phyloP scores from a whole-genome alignment of 30 jellyfish, hydroid and myxozoan genomes.

The Calvadosia cruxmelitensis region DNA sequence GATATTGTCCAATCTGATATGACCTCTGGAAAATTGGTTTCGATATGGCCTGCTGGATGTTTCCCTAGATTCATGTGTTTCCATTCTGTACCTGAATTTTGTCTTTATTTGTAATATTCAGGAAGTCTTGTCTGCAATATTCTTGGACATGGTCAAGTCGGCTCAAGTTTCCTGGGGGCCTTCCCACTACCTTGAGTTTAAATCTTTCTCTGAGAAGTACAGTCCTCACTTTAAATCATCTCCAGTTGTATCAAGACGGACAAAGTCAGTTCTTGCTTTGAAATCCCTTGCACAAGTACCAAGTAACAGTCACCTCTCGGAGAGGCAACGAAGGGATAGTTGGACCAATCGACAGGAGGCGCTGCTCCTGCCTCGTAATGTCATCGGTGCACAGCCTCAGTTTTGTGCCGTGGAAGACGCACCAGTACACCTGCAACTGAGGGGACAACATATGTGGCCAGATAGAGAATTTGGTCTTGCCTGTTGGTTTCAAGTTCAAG shows the following conservation, averaged over 20 bases:
- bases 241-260: slow-evolving; percentile 22
- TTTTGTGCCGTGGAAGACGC: slow-evolving; percentile 54
- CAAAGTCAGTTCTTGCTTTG: slow-evolving; percentile 53
- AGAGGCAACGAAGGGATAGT: slow-evolving; percentile 11
- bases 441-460: slow-evolving; percentile 74
- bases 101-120: slow-evolving; percentile 7
- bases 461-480: slow-evolving; percentile 81
- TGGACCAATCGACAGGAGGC: background rate
- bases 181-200: slow-evolving; percentile 36
- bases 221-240: background rate
- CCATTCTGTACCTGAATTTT: too few relatives aligned
- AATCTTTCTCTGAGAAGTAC: slow-evolving; percentile 22
- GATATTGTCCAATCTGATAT: background rate
- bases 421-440: slow-evolving; percentile 69
- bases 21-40: background rate
- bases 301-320: slow-evolving; percentile 24
- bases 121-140: slow-evolving; percentile 45
- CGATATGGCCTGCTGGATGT: too few relatives aligned
- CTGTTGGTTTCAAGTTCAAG: slow-evolving; percentile 57
- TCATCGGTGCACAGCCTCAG: slow-evolving; percentile 32
- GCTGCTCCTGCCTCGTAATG: slow-evolving; percentile 36
- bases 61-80: too few relatives aligned
- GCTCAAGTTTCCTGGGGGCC: slow-evolving; percentile 55
- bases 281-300: slow-evolving; percentile 31
- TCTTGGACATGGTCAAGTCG: slow-evolving; percentile 36